Evolutionary conservation across 2,113 vertebrate genomes (phyloP).

Genomic region (Rhea pennata): DNA sequence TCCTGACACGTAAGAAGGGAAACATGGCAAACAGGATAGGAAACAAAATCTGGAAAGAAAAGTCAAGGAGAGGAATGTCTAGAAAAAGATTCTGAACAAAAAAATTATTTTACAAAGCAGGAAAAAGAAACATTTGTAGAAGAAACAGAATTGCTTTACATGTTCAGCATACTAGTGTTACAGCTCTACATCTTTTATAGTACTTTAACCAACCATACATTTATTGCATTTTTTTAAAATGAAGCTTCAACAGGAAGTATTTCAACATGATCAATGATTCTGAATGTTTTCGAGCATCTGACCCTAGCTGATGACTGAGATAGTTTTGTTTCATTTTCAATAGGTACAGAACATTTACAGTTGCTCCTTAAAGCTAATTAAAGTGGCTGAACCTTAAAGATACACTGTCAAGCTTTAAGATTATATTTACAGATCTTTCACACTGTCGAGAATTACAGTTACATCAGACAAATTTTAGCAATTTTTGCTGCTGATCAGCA

Average conservation of each 20-base stretch:
- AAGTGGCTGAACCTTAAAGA: neutral
- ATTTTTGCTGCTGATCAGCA: neutral
- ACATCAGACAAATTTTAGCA: neutral
- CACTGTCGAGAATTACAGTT: neutral
- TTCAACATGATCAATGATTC: neutral
- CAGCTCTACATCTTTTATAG: neutral
- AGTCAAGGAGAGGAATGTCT: constrained; percentile 87
- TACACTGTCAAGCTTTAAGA: neutral
- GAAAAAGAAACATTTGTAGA: constrained; percentile 81
- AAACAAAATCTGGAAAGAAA: constrained; percentile 91
- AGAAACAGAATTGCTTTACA: constrained; percentile 70
- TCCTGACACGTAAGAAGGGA: constrained; percentile 87
- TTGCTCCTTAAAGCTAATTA: neutral
- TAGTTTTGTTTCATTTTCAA: neutral
- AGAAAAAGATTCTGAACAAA: constrained; percentile 83
- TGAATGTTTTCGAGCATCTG: neutral
- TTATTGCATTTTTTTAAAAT: neutral
- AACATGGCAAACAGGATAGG: constrained; percentile 89
- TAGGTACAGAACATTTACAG: neutral
- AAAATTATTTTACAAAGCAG: constrained; percentile 83
- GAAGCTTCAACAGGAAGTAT: neutral
- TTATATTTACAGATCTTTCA: neutral
- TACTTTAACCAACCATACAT: neutral
- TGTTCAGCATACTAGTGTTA: constrained; percentile 50
- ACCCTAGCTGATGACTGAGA: neutral